Conservation (phyloP, 2,888 invertebrate genomes). For the Tiliacea citrago region DNA sequence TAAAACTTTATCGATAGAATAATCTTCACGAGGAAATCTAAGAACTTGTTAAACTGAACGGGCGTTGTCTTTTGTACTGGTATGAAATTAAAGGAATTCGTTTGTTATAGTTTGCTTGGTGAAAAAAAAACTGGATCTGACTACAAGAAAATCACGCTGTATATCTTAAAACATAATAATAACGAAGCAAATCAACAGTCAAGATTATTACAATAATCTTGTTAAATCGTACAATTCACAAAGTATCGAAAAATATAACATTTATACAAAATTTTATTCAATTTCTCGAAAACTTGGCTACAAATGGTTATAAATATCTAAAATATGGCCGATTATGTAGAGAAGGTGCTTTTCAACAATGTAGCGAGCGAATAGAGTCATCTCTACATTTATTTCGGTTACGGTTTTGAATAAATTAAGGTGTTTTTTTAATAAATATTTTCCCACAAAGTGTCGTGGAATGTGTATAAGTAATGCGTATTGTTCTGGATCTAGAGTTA, state of each 20-base stretch:
- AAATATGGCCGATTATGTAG: conserved; percentile 75
- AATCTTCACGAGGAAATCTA: not conserved
- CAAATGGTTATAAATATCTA: conserved; percentile 74
- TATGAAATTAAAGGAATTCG: not conserved
- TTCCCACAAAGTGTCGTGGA: conserved; percentile 67
- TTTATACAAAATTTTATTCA: conserved; percentile 76
- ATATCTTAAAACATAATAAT: conserved; percentile 16
- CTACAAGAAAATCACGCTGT: not conserved
- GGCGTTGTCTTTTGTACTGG: not conserved
- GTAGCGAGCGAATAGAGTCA: conserved; percentile 77
- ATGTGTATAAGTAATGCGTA: conserved; percentile 65
- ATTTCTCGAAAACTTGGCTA: conserved; percentile 67
- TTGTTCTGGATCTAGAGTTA: conserved; percentile 67
- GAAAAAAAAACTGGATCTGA: not conserved
- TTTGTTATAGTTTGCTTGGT: not conserved
- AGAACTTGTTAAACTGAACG: not conserved
- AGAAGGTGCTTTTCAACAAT: conserved; percentile 76
- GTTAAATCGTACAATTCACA: conserved; percentile 52
- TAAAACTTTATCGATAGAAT: not conserved
- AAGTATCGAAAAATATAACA: conserved; percentile 59
- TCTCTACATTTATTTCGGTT: conserved; percentile 74
- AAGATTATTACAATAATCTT: conserved; percentile 54
- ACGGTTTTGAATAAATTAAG: conserved; percentile 78
- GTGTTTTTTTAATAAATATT: conserved; percentile 59
- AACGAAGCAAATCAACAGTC: conserved; percentile 50